Base-by-base conservation (phyloP, 2,113 vertebrate species). In the Mormyrus lacerda region DNA sequence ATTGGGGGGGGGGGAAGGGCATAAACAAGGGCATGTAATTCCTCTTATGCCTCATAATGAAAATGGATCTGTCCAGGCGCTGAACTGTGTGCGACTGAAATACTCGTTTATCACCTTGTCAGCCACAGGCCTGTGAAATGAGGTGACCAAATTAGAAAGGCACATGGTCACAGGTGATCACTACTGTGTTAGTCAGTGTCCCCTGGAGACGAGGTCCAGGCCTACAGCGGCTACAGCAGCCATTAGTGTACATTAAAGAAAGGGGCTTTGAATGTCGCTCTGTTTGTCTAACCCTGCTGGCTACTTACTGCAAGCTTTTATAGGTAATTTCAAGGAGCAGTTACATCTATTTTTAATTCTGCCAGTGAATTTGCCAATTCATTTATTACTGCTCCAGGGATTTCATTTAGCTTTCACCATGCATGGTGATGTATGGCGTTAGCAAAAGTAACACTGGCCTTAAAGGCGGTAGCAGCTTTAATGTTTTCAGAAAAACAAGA, bases 21-120 rank as follows among this genome's bases (percentile, higher is more conserved):
- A 87, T 51, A 27, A 86, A 39, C 13, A 39, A 51, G 13, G 19
- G 31, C 42, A 24, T 31, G 21, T 45, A 17, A 13, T 19, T 86
- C 89, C 61, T 86, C 58, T 31, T 27, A 51, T 87, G 89, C 17
- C 55, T 69, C 27, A 44, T 87, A n/a, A 69, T 89, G 55, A 87
- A 69, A 61, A 61, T 48, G 42, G 55, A 42, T 89, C 11, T 69
- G 24, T 48, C 42, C 83, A 3, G 15, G 27, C 45, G 17, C 58
- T 50, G 27, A 31, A 50, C n/a, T 51, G 44, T 5, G n/a, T 73
- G 45, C 45, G 17, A 87, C 31, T 50, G 53, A 61, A 44, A 31
- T 17, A 85, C 45, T 85, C 53, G 55, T 82, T 82, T 82, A 39
- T 82, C 45, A 44, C 51, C 39, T 47, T 53, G 35, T 51, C 47